phyloP scores from a whole-genome alignment of 2,113 vertebrate genomes.

The Halichoerus grypus region DNA sequence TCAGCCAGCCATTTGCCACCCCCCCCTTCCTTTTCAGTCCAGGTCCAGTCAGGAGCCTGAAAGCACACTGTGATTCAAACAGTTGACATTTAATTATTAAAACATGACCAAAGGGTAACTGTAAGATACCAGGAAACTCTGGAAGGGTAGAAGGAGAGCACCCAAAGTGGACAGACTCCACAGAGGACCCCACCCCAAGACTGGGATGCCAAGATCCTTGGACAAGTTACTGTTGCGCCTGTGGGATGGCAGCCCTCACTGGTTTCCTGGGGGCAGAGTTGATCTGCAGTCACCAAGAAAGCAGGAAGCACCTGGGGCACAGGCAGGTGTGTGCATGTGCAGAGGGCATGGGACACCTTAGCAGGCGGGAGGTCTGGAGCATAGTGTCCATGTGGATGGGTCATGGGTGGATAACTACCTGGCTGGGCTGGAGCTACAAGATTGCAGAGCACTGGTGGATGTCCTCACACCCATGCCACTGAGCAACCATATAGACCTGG shows the following conservation, averaged over 20 bases:
- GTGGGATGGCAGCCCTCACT: neutral
- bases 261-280: neutral
- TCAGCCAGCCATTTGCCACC: neutral
- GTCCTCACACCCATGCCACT: neutral
- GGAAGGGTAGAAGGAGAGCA: no score
- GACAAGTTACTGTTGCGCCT: neutral
- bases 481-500: accelerated
- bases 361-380: neutral
- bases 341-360: no score
- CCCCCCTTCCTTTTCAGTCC: neutral
- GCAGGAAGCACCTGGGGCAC: no score
- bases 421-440: neutral
- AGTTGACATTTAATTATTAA: neutral
- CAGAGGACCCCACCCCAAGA: neutral
- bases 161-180: neutral
- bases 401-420: neutral
- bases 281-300: neutral
- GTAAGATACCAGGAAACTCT: neutral
- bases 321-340: neutral
- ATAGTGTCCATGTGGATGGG: neutral
- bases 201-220: neutral
- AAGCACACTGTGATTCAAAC: neutral
- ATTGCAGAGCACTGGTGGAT: no score
- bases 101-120: neutral
- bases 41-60: neutral